Base-by-base conservation (phyloP, 1,140 invertebrate genomes). In the Vanessa atalanta region DNA sequence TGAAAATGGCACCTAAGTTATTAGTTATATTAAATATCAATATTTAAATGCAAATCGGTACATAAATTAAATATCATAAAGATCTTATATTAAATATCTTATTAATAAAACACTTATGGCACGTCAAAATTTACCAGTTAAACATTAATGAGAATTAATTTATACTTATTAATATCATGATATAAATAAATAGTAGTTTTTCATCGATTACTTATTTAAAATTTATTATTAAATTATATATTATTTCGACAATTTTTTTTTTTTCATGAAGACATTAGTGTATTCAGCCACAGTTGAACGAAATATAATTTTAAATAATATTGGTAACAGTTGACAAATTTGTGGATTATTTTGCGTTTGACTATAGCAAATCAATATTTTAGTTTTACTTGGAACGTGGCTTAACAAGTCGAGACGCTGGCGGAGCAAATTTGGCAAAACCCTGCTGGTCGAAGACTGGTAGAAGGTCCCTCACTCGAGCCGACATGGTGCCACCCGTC, bases 361-460 rank as follows among this genome's bases (percentile, higher is more conserved):
- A 37, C 4, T 37, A 5, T 37, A 7, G 7, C 31, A 37, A 37
- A 37, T 11, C 9, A 11, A 43, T 43, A 43, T 43, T 43, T 37
- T 43, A 16, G 20, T 55, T 77, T 79, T 82, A 92, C 74, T 93
- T 93, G 68, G 86, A 85, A 65, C 90, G 84, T n/a, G 96, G 96
- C 85, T 97, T 97, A 79, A 97, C 95, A 78, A 95, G 94, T 80
- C 96, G 95, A 78, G 95, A 96, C 8, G 96, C 94, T 68, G 96
- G 96, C 77, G 96, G 95, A 51, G 96, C 95, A 88, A 97, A 95
- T 91, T 97, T 96, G 70, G 94, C 93, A 89, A 97, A 97, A 14
- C 96, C 96, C 72, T 96, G 94, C 80, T 96, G 95, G 89, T 97
- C 96, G 86, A 97, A 97, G 16, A 97, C 96, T 47, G 96, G 96